Evolutionary conservation across 92 coral and sea anemone genomes (phyloP).

Genomic region (Heliopora coerulea): DNA sequence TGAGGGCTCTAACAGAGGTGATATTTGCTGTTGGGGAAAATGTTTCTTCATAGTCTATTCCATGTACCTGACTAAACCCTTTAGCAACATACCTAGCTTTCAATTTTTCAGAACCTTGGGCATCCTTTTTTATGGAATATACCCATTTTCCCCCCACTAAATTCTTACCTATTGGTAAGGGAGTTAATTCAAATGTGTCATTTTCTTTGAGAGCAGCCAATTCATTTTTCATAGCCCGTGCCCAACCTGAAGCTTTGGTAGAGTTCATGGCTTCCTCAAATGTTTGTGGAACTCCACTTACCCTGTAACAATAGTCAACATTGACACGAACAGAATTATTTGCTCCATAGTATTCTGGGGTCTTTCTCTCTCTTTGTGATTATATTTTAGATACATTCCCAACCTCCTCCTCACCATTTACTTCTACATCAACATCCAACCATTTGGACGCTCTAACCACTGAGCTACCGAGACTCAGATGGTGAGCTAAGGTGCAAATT

Average conservation of each 20-base stretch:
- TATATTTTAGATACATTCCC: too few relatives aligned
- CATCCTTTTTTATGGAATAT: conserved; percentile 10
- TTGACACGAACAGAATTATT: neutral
- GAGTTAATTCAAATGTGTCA: conserved; percentile 19
- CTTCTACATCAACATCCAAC: too few relatives aligned
- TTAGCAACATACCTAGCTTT: too few relatives aligned
- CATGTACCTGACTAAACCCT: conserved; percentile 14
- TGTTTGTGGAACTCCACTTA: conserved; percentile 6
- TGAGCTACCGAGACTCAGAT: too few relatives aligned
- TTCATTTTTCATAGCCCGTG: conserved; percentile 12
- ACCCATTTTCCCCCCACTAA: conserved; percentile 39
- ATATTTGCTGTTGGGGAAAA: conserved; percentile 38
- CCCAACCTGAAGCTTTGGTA: too few relatives aligned
- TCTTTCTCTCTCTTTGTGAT: too few relatives aligned
- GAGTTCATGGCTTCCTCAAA: too few relatives aligned
- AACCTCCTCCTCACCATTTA: too few relatives aligned
- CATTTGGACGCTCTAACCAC: too few relatives aligned
- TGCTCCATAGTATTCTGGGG: too few relatives aligned
- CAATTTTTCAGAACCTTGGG: too few relatives aligned
- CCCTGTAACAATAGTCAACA: conserved; percentile 23
- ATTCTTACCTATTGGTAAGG: conserved; percentile 20
- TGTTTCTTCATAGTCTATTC: conserved; percentile 24
- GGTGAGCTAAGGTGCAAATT: too few relatives aligned
- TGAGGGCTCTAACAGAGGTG: conserved; percentile 19
- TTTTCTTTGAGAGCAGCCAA: conserved; percentile 24